Percentiles rank a stretch among this genome's conserved stretches.
phyloP scores from a whole-genome alignment of 1,140 invertebrate genomes.

The Steinernema khuongi region DNA sequence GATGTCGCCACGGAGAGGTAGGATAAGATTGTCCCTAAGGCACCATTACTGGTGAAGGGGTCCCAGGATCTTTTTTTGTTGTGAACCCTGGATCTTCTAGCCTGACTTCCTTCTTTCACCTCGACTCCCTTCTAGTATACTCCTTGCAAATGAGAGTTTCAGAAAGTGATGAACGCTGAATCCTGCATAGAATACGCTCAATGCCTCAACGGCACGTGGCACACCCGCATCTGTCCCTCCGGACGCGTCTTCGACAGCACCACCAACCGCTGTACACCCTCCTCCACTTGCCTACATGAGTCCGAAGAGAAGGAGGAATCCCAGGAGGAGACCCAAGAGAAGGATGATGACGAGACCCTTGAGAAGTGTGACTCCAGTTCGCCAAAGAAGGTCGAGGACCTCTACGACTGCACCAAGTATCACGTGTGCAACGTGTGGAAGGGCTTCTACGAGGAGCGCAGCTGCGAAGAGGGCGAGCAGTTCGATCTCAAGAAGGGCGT shows the following conservation, averaged over 20 bases:
- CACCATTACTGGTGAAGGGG: neutral
- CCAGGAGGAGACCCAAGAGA: neutral
- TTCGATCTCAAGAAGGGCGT: neutral
- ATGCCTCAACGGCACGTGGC: neutral
- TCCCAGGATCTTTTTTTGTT: no score
- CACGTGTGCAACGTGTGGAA: neutral
- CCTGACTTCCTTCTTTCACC: no score
- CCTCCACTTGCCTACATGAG: neutral
- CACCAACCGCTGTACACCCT: neutral
- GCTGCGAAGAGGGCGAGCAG: neutral
- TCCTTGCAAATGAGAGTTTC: no score
- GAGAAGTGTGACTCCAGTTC: neutral
- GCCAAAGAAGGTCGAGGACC: neutral
- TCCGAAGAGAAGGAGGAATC: neutral
- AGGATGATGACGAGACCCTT: neutral
- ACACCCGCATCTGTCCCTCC: neutral
- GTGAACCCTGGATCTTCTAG: no score
- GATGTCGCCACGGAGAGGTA: neutral
- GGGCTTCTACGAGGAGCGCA: neutral
- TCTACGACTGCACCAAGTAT: constrained; percentile 5
- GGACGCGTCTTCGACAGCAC: neutral
- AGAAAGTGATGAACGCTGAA: neutral
- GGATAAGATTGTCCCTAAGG: no score
- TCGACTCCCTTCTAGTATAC: no score
- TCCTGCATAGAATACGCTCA: neutral